A percentile compares a stretch with the other conserved stretches of the same genome.
Evolutionary conservation across 1,140 invertebrate genomes (phyloP).

Genomic region (Drosophila nannoptera): DNA sequence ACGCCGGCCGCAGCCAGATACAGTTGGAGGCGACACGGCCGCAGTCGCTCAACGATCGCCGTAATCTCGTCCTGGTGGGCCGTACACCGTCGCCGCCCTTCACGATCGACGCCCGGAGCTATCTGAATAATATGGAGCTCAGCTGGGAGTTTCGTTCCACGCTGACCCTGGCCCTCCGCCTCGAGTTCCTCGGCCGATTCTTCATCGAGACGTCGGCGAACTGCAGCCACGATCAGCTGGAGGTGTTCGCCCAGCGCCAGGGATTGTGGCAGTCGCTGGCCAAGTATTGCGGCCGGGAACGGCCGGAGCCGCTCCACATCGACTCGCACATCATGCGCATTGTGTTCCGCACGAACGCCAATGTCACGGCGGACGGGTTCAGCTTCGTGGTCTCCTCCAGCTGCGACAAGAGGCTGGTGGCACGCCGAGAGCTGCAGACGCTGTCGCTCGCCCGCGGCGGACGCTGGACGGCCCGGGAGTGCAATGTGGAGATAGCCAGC

Average conservation of each 20-base stretch:
- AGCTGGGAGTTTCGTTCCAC: slow-evolving; percentile 85
- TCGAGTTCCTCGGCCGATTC: slow-evolving; percentile 82
- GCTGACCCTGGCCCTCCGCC: slow-evolving; percentile 83
- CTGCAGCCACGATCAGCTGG: slow-evolving; percentile 89
- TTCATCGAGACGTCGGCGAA: slow-evolving; percentile 85
- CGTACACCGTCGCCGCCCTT: slow-evolving; percentile 9
- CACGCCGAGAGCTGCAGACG: slow-evolving; percentile 80
- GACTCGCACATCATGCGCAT: slow-evolving; percentile 84
- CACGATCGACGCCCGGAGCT: slow-evolving; percentile 30
- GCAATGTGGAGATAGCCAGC: slow-evolving; percentile 36
- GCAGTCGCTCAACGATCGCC: neutral
- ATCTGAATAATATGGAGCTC: slow-evolving; percentile 85
- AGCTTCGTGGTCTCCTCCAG: slow-evolving; percentile 80
- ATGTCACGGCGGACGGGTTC: slow-evolving; percentile 86
- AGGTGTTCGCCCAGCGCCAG: slow-evolving; percentile 80
- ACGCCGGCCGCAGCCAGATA: slow-evolving; percentile 21
- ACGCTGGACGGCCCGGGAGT: neutral
- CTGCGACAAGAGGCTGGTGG: slow-evolving; percentile 85
- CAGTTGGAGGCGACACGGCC: slow-evolving; percentile 6
- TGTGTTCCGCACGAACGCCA: slow-evolving; percentile 84
- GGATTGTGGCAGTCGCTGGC: slow-evolving; percentile 81
- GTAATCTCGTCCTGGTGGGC: slow-evolving; percentile 21
- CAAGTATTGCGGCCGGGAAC: slow-evolving; percentile 85
- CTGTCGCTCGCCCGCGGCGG: neutral
- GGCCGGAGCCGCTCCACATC: slow-evolving; percentile 82